Conservation (phyloP, 2,888 invertebrate species). For the Cataglyphis livida region DNA sequence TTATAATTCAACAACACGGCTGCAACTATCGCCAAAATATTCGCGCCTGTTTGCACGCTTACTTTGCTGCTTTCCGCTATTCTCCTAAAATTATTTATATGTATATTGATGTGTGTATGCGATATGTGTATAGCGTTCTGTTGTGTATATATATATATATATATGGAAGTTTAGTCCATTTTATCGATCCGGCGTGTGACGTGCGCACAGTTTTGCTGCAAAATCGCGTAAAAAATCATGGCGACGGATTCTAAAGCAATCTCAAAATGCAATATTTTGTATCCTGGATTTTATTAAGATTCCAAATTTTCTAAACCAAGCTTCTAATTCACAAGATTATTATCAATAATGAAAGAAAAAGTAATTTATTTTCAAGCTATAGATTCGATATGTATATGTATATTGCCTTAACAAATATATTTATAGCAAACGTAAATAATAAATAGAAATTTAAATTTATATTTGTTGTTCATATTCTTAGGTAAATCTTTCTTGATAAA, state of each 20-base stretch:
- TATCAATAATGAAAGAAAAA: not conserved
- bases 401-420: not conserved
- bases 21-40: conserved; percentile 53
- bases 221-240: conserved; percentile 61
- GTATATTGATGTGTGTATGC: conserved; percentile 19
- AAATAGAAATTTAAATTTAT: not conserved
- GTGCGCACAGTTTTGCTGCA: conserved; percentile 68
- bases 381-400: not conserved
- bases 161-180: conserved; percentile 67
- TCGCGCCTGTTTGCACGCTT: conserved; percentile 26
- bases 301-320: not conserved
- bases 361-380: not conserved
- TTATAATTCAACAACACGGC: conserved; percentile 6
- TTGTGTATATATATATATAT: conserved; percentile 23
- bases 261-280: not conserved
- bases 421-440: conserved; percentile 1
- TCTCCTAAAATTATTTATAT: conserved; percentile 26
- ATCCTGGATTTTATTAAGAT: not conserved
- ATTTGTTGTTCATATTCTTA: not conserved
- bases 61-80: not conserved
- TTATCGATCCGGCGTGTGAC: conserved; percentile 73
- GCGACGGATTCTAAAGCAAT: conserved; percentile 57
- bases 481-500: not conserved
- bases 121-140: conserved; percentile 16
- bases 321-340: not conserved